These are phyloP conservation scores for Gymnocheta viridis DNA, from an alignment of 2,888 invertebrate genomes.

Conservation along the genomic window DNA sequence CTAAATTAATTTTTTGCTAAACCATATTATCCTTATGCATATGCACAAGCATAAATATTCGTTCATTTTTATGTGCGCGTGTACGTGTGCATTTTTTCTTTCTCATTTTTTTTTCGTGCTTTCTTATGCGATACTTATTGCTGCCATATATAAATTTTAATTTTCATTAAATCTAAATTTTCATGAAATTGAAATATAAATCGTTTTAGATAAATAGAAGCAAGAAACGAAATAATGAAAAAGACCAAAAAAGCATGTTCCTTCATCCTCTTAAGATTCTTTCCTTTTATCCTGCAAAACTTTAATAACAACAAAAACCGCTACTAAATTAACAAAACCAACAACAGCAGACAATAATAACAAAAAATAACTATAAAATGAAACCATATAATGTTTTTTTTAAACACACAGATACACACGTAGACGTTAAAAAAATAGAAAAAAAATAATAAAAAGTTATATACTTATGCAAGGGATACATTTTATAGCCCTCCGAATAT, in stretches of 20 bases:
- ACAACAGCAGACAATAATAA: background rate
- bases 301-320: background rate
- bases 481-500: slow-evolving; percentile 59
- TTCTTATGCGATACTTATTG: background rate
- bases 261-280: background rate
- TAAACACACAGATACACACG: background rate
- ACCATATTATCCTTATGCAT: slow-evolving; percentile 40
- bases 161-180: slow-evolving; percentile 64
- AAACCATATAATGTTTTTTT: slow-evolving; percentile 38
- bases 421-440: background rate
- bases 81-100: background rate
- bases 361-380: background rate
- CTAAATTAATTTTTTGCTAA: slow-evolving; percentile 5
- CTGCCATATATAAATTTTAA: slow-evolving; percentile 46
- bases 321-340: background rate
- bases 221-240: background rate
- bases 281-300: background rate
- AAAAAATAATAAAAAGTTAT: slow-evolving; percentile 36
- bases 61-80: background rate
- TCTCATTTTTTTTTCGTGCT: background rate
- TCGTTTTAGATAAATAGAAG: slow-evolving; percentile 48
- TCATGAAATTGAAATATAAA: slow-evolving; percentile 63
- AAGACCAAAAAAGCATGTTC: slow-evolving; percentile 34
- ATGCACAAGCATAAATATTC: slow-evolving; percentile 11
- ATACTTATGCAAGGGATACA: slow-evolving; percentile 26